Base-by-base conservation (phyloP, 2,113 vertebrate genomes). In the Cyanoramphus novaezelandiae region DNA sequence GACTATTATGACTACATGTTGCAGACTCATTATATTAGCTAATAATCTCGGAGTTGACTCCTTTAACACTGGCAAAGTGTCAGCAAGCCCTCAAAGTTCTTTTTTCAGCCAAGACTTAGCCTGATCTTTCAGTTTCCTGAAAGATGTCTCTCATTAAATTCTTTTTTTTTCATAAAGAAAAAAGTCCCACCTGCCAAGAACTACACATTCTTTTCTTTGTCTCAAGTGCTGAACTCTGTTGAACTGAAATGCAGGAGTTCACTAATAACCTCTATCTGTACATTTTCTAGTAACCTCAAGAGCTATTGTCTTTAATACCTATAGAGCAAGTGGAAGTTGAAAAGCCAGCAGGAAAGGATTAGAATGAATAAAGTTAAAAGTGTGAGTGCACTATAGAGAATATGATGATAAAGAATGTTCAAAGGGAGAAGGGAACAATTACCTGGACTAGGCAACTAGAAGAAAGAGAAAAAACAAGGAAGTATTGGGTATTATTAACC, bases 51-150 rank as follows among this genome's bases (percentile, higher is more conserved):
- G 70, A 85, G 17, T 27, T 72, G 74, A 87, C 24, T 90, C 35
- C 43, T 89, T 82, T 76, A 90, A 93, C 11, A 31, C 47, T 90
- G 71, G 35, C 63, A 62, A 86, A 90, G 29, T 37, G 79, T 77
- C 82, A 82, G 37, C 47, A 95, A 91, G 39, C 4, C 29, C 47
- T 95, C 50, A 33, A 49, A 96, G 47, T 90, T 71, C 43, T 76
- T 82, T 53, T 84, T 76, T 71, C 7, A 2, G 39, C 47, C 35
- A 47, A 79, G 62, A 52, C 39, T 75, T 49, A 79, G 33, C 47
- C 78, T 90, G 65, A 93, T 87, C 39, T 82, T 85, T 84, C 65
- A 17, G 57, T 87, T 97, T 85, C 39, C 65, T 85, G 70, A 39
- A 39, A 39, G 39, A 39, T 47, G 33, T 50, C 47, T 84, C 60